Percentiles rank a stretch among this genome's conserved stretches.
phyloP scores from a whole-genome alignment of 2,888 invertebrate genomes.

The Aphelenchoides bicaudatus region DNA sequence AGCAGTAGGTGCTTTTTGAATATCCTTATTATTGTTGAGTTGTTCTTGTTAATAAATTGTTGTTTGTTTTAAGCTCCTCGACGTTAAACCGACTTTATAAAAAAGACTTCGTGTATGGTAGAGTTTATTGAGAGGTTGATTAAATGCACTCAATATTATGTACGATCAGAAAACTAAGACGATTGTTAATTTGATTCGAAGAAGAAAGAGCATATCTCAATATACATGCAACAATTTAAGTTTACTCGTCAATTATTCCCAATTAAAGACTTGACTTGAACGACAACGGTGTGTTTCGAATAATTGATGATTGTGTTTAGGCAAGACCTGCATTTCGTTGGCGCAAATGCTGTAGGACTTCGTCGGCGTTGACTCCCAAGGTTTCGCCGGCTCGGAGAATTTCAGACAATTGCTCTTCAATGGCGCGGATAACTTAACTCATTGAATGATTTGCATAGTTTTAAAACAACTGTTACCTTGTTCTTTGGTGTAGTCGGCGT shows the following conservation, averaged over 20 bases:
- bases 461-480: constrained; percentile 38
- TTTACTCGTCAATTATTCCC: no score
- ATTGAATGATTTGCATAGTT: constrained; percentile 7
- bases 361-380: constrained; percentile 54
- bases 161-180: no score
- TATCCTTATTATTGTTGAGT: neutral
- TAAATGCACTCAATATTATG: no score
- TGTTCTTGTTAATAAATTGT: constrained; percentile 12
- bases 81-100: no score
- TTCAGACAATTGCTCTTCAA: constrained; percentile 54
- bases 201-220: no score
- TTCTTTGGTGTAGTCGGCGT: constrained; percentile 34
- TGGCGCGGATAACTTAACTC: constrained; percentile 53
- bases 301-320: no score
- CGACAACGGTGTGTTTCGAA: no score
- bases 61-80: constrained; percentile 7
- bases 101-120: no score
- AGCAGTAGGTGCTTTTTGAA: neutral
- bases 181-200: no score
- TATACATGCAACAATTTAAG: no score
- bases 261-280: no score
- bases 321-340: constrained; percentile 33
- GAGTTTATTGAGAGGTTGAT: no score
- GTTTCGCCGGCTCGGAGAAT: constrained; percentile 55
- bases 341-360: constrained; percentile 50